phyloP scores from a whole-genome alignment of 2,888 invertebrate genomes.

The Lordiphosa fenestrarum region DNA sequence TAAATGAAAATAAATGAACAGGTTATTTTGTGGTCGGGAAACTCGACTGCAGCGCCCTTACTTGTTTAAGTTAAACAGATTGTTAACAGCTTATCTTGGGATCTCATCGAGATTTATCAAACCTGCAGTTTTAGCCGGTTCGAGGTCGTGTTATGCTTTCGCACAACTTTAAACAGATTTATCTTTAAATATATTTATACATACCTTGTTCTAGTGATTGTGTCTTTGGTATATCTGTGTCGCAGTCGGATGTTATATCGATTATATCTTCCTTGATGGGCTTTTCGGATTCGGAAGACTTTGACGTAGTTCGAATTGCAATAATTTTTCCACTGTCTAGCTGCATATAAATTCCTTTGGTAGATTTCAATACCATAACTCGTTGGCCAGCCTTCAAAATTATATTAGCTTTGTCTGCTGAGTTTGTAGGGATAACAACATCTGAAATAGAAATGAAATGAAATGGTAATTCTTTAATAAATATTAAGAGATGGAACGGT shows the following conservation, averaged over 20 bases:
- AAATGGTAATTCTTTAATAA: too few relatives aligned
- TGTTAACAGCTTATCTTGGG: too few relatives aligned
- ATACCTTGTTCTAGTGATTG: slow-evolving; percentile 52
- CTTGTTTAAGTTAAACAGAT: too few relatives aligned
- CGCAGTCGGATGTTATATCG: slow-evolving; percentile 75
- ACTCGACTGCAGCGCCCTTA: too few relatives aligned
- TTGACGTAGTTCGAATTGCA: slow-evolving; percentile 85
- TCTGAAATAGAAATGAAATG: slow-evolving; percentile 81
- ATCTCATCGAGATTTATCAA: too few relatives aligned
- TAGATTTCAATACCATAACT: slow-evolving; percentile 96
- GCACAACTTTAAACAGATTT: too few relatives aligned
- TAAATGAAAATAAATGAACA: too few relatives aligned
- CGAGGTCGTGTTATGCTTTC: too few relatives aligned
- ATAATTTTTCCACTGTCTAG: slow-evolving; percentile 96
- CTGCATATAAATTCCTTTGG: slow-evolving; percentile 97
- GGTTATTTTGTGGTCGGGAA: too few relatives aligned
- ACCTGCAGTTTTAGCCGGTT: too few relatives aligned
- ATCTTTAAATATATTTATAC: too few relatives aligned
- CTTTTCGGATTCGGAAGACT: slow-evolving; percentile 66
- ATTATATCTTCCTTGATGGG: slow-evolving; percentile 71
- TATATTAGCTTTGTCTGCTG: slow-evolving; percentile 93
- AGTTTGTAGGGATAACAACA: slow-evolving; percentile 95
- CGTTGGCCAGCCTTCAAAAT: slow-evolving; percentile 96
- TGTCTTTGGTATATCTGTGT: slow-evolving; percentile 55
- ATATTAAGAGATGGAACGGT: too few relatives aligned